Base-by-base conservation (phyloP, 2,888 invertebrate genomes). In the Hirtodrosophila cameraria region DNA sequence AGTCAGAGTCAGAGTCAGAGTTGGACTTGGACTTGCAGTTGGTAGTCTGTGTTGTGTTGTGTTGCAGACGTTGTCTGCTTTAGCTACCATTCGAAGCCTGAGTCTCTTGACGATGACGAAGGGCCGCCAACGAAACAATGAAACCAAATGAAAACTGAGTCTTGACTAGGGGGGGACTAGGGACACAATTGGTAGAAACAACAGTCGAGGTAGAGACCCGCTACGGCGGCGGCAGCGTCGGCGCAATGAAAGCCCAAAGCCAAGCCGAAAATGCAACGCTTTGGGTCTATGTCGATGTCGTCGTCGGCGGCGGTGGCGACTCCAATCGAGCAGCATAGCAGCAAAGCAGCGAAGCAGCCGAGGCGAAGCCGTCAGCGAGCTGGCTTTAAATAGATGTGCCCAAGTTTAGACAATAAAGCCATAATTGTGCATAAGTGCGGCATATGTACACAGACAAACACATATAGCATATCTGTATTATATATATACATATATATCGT, bases 221-320 rank as follows among this genome's bases (percentile, higher is more conserved):
- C 77, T 69, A 75, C 55, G 84, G 83, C 84, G 84, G 87, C 86
- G 75, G 68, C 77, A 64, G 72, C 55, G 84, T 80, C 84, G 84
- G 87, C 86, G 75, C 79, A 79, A 81, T 87, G 75, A 86, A 88
- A 83, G 84, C 68, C 73, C 73, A 86, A 88, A 83, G 84, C 68
- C 73, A 83, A 72, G 69, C 87, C 88, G 75, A 88, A 88, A 86
- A 75, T 86, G 86, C 87, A 86, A 83, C 80, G 80, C 86, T 86
- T 73, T 60, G 53, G 35, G 52, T 69, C 70, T 57, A 66, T 70
- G 63, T 49, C 48, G 50, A 45, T 23, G 42, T 25, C 9, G 25
- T 20, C 35, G 38, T 7, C 38, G 54, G 16, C 20, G 13, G 11
- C 39, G 43, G 46, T 60, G 59, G 39, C 42, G 38, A 50, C 55